These are phyloP conservation scores for Drosophila demipolita DNA, from an alignment of 2,888 invertebrate species.

Conservation along the genomic window DNA sequence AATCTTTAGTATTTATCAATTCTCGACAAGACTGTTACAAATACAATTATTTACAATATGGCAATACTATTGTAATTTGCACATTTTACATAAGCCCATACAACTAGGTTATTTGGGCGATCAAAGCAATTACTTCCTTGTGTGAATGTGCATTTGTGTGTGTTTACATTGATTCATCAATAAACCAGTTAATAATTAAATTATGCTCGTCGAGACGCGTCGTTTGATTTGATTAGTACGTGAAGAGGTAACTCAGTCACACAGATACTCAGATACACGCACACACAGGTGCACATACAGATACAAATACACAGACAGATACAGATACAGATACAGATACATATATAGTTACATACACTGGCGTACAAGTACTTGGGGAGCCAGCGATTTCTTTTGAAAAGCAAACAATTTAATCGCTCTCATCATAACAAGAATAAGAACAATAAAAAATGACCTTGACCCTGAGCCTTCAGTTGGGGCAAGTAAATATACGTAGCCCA, in stretches of 20 bases:
- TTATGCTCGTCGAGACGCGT: slow-evolving; percentile 60
- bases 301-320: slow-evolving; percentile 3
- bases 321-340: slow-evolving; percentile 10
- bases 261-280: slow-evolving; percentile 16
- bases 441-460: slow-evolving; percentile 31
- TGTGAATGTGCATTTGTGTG: not conserved
- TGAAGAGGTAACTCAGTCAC: slow-evolving; percentile 25
- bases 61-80: not conserved
- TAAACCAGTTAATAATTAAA: slow-evolving; percentile 39
- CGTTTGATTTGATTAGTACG: slow-evolving; percentile 69
- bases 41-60: not conserved
- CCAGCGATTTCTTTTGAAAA: slow-evolving; percentile 1
- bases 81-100: not conserved
- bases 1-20: not conserved
- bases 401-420: not conserved
- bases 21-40: too few relatives aligned
- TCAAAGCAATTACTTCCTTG: not conserved
- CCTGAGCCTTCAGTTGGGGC: slow-evolving; percentile 30
- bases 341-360: slow-evolving; percentile 4
- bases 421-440: not conserved
- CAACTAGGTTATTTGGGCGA: not conserved
- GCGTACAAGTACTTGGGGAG: not conserved
- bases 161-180: slow-evolving; percentile 30
- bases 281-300: slow-evolving; percentile 18
- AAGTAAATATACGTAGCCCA: slow-evolving; percentile 25